Conservation (phyloP, 2,888 invertebrate genomes). For the Chrysina gloriosa region DNA sequence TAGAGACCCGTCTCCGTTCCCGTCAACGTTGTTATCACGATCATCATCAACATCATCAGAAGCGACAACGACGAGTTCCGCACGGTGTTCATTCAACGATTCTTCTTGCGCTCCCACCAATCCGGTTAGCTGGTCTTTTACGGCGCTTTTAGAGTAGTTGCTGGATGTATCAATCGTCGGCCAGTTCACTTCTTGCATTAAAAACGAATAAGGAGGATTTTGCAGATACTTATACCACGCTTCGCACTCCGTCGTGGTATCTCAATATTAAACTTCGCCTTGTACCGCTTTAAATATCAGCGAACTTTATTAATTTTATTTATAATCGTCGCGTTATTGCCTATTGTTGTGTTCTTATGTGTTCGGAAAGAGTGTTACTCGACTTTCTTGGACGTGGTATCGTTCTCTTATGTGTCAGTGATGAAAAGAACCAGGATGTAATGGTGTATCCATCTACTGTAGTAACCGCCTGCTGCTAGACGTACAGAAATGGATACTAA, state of each 20-base stretch:
- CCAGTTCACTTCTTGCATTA: background rate
- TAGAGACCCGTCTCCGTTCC: background rate
- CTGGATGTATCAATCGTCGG: conserved; percentile 2
- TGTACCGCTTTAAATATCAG: background rate
- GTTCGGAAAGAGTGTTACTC: background rate
- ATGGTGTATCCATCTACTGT: conserved; percentile 24
- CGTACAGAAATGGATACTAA: conserved; percentile 40
- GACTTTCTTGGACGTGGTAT: conserved; percentile 15
- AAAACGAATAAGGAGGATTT: background rate
- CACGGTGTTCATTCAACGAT: conserved; percentile 31
- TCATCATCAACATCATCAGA: conserved; percentile 1
- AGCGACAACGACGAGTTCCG: conserved; percentile 1
- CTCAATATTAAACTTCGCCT: background rate
- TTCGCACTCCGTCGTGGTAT: too few species aligned
- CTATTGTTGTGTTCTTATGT: background rate
- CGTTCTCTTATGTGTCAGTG: background rate
- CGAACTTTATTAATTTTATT: background rate
- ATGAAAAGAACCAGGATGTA: conserved; percentile 38
- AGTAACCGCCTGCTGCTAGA: conserved; percentile 16
- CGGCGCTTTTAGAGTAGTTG: conserved; percentile 23
- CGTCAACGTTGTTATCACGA: background rate
- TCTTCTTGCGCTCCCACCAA: conserved; percentile 32
- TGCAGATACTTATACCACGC: too few species aligned
- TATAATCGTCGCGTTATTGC: background rate
- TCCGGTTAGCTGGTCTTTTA: conserved; percentile 2